Evolutionary conservation across 2,113 vertebrate species (phyloP), one percentile per base, ranked within the genome.

Genomic region (Halichoeres trimaculatus): DNA sequence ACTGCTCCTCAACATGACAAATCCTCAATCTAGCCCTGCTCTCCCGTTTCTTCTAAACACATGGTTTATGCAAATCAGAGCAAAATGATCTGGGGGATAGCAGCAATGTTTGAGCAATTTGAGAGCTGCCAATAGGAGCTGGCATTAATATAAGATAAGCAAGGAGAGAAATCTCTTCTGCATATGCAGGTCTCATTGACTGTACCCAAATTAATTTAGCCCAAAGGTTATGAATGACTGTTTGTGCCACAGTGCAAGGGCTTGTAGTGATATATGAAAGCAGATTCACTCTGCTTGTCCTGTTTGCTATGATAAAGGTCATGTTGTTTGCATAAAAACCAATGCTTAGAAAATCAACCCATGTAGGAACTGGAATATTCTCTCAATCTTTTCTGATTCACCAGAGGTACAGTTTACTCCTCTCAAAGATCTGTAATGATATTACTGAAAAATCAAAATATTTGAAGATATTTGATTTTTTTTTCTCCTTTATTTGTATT

Each of bases 251-350:
- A 92, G 87, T 94, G 94, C 91, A 84, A 83, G 48, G 78, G 89
- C 92, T 88, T 91, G 91, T 90, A 70, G 95, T 98, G 96, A 98
- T 98, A 93, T 96, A 97, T 97, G 96, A 95, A 97, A 94, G 94
- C 94, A 93, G 91, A 91, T 95, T 93, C 93, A 90, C 93, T 94
- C 94, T 90, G 92, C 91, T 90, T 94, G 95, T 95, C 94, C 94
- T 95, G 93, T 93, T 94, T 90, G 89, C 93, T 94, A 92, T 95
- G 93, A 95, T 95, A 96, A 96, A 96, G 96, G 96, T 97, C 96
- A 95, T 93, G 93, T 95, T 93, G 97, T 96, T 97, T 96, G 95
- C 95, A 95, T 97, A 96, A 95, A 91, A 94, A 95, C 86, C 74
- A 92, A 69, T 82, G 62, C 90, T 91, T 93, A 93, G 92, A 94